These are phyloP conservation scores for Epistrophe eligans DNA, from an alignment of 2,888 invertebrate species.

Conservation along the genomic window DNA sequence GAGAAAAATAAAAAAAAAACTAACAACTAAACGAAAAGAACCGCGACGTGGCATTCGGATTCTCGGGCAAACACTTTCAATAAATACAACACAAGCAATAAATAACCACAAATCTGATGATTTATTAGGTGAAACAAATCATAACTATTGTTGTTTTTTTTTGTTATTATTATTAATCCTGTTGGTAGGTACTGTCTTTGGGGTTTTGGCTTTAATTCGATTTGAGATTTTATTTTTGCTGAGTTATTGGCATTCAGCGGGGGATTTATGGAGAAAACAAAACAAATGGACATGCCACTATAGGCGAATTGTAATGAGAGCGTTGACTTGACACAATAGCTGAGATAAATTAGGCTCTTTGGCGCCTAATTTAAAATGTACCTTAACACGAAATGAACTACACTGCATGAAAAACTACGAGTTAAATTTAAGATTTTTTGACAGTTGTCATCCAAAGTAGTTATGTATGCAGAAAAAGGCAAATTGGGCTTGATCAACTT, in stretches of 20 bases:
- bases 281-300: slow-evolving; percentile 8
- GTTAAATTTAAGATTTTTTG: background rate
- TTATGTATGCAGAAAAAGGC: no score
- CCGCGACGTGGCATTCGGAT: slow-evolving; percentile 49
- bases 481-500: no score
- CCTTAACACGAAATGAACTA: no score
- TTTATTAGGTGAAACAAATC: slow-evolving; percentile 77
- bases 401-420: background rate
- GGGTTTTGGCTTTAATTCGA: slow-evolving; percentile 41
- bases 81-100: slow-evolving; percentile 58
- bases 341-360: background rate
- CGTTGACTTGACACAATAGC: background rate
- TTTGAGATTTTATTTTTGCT: slow-evolving; percentile 57
- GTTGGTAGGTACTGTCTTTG: slow-evolving; percentile 15
- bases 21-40: slow-evolving; percentile 37
- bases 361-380: background rate
- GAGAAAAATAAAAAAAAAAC: background rate
- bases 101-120: slow-evolving; percentile 77
- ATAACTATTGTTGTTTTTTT: slow-evolving; percentile 55
- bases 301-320: background rate
- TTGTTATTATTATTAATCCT: no score
- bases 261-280: slow-evolving; percentile 22
- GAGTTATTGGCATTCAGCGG: slow-evolving; percentile 48
- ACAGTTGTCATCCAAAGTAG: no score
- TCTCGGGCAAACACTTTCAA: slow-evolving; percentile 59